Percentiles rank a stretch among this genome's conserved stretches.
phyloP scores from a whole-genome alignment of 92 coral and sea anemone species.

The Nematostella vectensis region DNA sequence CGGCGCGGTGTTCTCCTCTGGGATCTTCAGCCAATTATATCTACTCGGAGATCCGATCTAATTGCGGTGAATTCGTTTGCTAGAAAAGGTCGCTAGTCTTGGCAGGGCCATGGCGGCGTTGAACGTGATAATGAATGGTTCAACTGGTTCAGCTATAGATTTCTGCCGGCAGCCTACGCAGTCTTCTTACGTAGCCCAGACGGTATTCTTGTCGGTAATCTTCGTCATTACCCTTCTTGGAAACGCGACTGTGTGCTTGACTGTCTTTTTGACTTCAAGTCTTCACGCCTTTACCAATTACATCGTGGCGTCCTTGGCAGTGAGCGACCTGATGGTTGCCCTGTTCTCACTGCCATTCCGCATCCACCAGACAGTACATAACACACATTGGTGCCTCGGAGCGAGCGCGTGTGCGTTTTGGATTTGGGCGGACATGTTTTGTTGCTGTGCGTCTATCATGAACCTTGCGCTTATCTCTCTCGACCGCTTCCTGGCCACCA shows the following conservation, averaged over 20 bases:
- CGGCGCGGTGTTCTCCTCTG: too few relatives aligned
- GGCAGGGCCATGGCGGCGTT: too few relatives aligned
- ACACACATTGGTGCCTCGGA: slow-evolving; percentile 55
- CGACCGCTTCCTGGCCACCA: slow-evolving; percentile 72
- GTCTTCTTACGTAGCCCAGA: slow-evolving; percentile 52
- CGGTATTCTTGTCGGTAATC: slow-evolving; percentile 38
- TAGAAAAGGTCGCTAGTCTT: too few relatives aligned
- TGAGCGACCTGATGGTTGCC: slow-evolving; percentile 61
- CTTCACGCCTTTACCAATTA: slow-evolving; percentile 68
- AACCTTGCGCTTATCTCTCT: slow-evolving; percentile 64
- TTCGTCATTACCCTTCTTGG: slow-evolving; percentile 56
- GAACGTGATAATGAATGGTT: too few relatives aligned
- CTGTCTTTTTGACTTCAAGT: slow-evolving; percentile 48
- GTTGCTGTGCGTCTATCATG: slow-evolving; percentile 71
- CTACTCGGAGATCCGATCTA: too few relatives aligned
- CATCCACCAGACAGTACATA: slow-evolving; percentile 58
- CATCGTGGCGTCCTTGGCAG: slow-evolving; percentile 68
- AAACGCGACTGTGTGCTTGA: slow-evolving; percentile 45
- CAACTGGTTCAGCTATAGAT: slow-evolving; percentile 1
- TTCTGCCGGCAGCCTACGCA: slow-evolving; percentile 32
- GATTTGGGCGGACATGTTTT: slow-evolving; percentile 59
- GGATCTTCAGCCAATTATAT: too few relatives aligned
- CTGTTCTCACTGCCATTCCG: slow-evolving; percentile 62
- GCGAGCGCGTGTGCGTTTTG: slow-evolving; percentile 46
- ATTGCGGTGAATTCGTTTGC: too few relatives aligned